phyloP scores from a whole-genome alignment of 2,113 vertebrate species.

The Phrynosoma blainvillii region DNA sequence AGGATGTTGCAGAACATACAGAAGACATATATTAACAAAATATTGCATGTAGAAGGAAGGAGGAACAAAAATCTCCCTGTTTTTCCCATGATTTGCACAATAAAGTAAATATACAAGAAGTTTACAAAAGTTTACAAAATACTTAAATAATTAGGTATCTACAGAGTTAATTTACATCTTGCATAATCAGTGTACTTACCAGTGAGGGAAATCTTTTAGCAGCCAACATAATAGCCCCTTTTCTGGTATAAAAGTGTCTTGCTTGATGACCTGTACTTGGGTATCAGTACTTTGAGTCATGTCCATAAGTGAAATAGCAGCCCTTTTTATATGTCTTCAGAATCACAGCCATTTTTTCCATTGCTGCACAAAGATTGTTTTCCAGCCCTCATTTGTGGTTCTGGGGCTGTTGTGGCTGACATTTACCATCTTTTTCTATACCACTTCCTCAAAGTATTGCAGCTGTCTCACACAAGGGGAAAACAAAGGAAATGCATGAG shows the following conservation, averaged over 20 bases:
- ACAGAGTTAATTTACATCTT: no score
- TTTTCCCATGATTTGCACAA: neutral
- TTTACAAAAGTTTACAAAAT: neutral
- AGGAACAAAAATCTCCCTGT: neutral
- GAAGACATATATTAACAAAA: neutral
- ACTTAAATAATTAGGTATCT: neutral
- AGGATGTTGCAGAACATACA: neutral
- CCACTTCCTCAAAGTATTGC: constrained; percentile 58
- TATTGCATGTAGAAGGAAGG: neutral
- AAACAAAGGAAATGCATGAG: neutral
- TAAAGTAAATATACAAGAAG: neutral
- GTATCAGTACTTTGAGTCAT: neutral
- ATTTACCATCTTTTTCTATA: constrained; percentile 19
- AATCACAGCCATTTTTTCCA: constrained; percentile 49
- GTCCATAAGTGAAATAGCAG: neutral
- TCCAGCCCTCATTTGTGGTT: constrained; percentile 33
- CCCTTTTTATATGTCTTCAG: constrained; percentile 57
- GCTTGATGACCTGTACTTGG: neutral
- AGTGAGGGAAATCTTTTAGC: neutral
- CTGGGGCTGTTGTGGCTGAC: constrained; percentile 24
- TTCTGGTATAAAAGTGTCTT: neutral
- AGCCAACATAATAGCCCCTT: constrained; percentile 20
- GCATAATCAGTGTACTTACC: constrained; percentile 39
- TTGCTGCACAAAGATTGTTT: constrained; percentile 7
- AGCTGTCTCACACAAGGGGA: constrained; percentile 6